Evolutionary conservation across 2,797 vertebrate species (phyloP).

Genomic region (Balearica regulorum): DNA sequence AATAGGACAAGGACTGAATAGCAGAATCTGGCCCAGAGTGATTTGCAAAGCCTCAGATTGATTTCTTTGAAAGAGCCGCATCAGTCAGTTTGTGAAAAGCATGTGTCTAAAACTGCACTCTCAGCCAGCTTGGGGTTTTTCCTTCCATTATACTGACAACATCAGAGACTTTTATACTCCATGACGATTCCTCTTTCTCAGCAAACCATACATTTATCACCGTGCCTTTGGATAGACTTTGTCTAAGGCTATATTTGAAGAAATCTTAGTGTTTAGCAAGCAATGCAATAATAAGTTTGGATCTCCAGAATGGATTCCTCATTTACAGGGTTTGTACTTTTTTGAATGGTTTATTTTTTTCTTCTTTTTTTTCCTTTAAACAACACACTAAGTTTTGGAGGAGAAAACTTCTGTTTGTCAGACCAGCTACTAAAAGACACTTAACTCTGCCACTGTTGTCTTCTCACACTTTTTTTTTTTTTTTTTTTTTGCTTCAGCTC

Average conservation of each 20-base stretch:
- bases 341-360: not conserved
- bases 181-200: constrained; percentile 47
- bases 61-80: constrained; percentile 57
- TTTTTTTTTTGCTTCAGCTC: not conserved
- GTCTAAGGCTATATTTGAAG: constrained; percentile 5
- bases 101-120: constrained; percentile 51
- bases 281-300: not conserved
- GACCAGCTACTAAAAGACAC: not conserved
- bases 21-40: constrained; percentile 30
- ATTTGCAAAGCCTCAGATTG: constrained; percentile 46
- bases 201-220: constrained; percentile 32
- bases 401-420: not conserved
- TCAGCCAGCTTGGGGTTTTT: constrained; percentile 47
- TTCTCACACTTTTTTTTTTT: not conserved
- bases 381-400: not conserved
- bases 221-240: not conserved
- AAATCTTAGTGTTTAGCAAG: not conserved
- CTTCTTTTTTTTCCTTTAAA: not conserved
- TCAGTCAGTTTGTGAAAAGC: constrained; percentile 57
- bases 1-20: not conserved
- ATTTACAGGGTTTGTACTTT: not conserved
- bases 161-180: constrained; percentile 29
- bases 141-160: not conserved
- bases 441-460: not conserved
- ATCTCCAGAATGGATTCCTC: not conserved